A percentile compares a stretch with the other conserved stretches of the same genome.
phyloP scores from a whole-genome alignment of 2,113 vertebrate species.

The Canis aureus region DNA sequence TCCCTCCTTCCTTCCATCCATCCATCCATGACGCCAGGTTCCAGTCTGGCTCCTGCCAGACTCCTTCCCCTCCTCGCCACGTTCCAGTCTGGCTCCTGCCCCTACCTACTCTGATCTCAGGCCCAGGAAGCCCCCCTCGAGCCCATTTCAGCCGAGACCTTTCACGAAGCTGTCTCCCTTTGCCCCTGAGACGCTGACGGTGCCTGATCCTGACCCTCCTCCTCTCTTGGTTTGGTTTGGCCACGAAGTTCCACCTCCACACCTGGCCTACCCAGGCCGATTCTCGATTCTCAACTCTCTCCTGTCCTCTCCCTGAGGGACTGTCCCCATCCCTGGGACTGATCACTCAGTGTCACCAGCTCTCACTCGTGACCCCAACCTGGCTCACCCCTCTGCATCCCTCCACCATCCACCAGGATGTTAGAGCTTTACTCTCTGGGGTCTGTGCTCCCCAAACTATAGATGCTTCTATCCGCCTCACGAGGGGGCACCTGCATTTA shows the following conservation, averaged over 20 bases:
- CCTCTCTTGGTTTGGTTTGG: neutral
- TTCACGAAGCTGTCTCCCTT: neutral
- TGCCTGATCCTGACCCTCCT: neutral
- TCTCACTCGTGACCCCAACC: accelerated
- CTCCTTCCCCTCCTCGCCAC: neutral
- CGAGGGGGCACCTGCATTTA: neutral
- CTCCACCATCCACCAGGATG: neutral
- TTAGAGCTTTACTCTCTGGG: neutral
- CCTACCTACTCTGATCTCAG: neutral
- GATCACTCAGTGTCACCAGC: accelerated
- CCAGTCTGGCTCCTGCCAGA: neutral
- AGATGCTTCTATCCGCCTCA: neutral
- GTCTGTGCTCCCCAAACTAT: neutral
- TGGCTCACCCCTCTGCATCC: neutral
- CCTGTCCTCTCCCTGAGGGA: neutral
- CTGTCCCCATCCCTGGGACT: neutral
- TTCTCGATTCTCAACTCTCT: neutral
- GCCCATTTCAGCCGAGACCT: neutral
- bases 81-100: neutral
- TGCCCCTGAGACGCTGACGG: neutral
- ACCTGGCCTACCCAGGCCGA: neutral
- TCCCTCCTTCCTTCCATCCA: neutral
- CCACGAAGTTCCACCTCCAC: neutral
- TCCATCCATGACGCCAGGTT: neutral
- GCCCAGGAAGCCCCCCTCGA: neutral